phyloP scores from a whole-genome alignment of 2,113 vertebrate species.

The Apodemus speciosus region DNA sequence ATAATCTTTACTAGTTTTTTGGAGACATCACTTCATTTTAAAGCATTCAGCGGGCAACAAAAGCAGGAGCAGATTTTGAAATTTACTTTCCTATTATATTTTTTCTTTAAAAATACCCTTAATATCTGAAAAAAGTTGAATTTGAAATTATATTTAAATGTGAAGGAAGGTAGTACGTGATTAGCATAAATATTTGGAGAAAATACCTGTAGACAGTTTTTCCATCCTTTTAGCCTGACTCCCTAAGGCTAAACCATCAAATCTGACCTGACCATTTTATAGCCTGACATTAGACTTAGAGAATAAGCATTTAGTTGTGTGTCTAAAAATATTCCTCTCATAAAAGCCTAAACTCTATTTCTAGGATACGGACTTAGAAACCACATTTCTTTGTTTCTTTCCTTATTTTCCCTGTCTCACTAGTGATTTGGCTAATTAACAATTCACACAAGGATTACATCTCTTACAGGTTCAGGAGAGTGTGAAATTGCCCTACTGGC shows the following conservation, averaged over 20 bases:
- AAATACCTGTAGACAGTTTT: slow-evolving; percentile 15
- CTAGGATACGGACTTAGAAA: slow-evolving; percentile 70
- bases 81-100: slow-evolving; percentile 12
- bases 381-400: slow-evolving; percentile 72
- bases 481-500: slow-evolving; percentile 82
- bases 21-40: slow-evolving; percentile 31
- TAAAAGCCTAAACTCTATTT: slow-evolving; percentile 68
- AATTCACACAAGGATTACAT: slow-evolving; percentile 77
- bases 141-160: slow-evolving; percentile 50
- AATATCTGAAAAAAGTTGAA: slow-evolving; percentile 51
- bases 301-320: slow-evolving; percentile 52
- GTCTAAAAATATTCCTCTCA: slow-evolving; percentile 57
- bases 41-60: neutral
- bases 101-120: neutral
- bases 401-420: slow-evolving; percentile 64
- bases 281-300: slow-evolving; percentile 1
- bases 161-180: slow-evolving; percentile 14
- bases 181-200: slow-evolving; percentile 61
- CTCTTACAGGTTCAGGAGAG: slow-evolving; percentile 79
- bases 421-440: slow-evolving; percentile 84
- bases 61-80: neutral
- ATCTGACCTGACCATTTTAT: slow-evolving; percentile 23
- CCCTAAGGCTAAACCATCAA: slow-evolving; percentile 52
- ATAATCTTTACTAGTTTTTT: slow-evolving; percentile 25
- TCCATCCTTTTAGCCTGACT: slow-evolving; percentile 45